Conservation (phyloP, 53 echinoderm and acorn worm genomes). For the Mesocentrotus franciscanus region DNA sequence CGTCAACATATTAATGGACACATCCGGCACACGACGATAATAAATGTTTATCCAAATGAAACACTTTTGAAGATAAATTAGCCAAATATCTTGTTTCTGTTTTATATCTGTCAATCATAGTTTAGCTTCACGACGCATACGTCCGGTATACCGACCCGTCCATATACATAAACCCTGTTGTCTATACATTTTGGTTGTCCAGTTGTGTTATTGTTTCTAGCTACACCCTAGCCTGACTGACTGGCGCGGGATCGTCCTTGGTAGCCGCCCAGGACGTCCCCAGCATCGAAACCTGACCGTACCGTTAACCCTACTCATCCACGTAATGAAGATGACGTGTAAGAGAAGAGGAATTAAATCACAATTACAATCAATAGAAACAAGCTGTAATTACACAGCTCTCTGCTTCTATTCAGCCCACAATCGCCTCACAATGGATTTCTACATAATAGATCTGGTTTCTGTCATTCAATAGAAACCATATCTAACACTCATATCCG, state of each 20-base stretch:
- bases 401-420: conserved; percentile 49
- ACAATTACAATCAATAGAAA: conserved; percentile 63
- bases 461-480: conserved; percentile 37
- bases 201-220: not conserved
- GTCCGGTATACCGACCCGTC: not conserved
- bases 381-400: conserved; percentile 66
- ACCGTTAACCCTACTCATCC: conserved; percentile 45
- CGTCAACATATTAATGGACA: not conserved
- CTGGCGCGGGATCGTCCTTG: conserved; percentile 17
- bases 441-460: conserved; percentile 36
- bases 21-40: not conserved
- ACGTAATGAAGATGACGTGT: conserved; percentile 54
- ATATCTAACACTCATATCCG: conserved; percentile 58
- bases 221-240: conserved; percentile 17
- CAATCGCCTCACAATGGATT: conserved; percentile 40
- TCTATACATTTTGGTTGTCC: not conserved
- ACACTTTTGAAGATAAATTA: not conserved
- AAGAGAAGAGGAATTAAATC: conserved; percentile 56
- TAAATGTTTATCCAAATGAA: not conserved
- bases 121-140: not conserved
- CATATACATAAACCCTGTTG: not conserved
- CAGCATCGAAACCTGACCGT: not conserved
- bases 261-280: not conserved
- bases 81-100: not conserved
- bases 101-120: conserved; percentile 25